A percentile compares a stretch with the other conserved stretches of the same genome.
These are phyloP conservation scores for Pachydiplax longipennis DNA, from an alignment of 2,888 invertebrate genomes.

Conservation along the genomic window DNA sequence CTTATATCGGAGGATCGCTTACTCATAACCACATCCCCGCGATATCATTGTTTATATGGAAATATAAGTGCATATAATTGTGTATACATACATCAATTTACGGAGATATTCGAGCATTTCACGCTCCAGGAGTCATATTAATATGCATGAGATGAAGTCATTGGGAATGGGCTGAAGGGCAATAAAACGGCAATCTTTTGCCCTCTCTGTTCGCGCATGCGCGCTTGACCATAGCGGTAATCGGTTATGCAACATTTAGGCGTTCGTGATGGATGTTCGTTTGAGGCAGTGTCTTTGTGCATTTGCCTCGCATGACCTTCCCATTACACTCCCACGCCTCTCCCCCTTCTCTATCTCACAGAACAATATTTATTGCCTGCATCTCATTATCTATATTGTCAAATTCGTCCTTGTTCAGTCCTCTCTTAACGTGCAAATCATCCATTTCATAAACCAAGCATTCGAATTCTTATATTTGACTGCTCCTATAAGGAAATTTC, in stretches of 20 bases:
- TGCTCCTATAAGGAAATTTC: too few species aligned
- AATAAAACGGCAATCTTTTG: background rate
- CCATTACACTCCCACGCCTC: background rate
- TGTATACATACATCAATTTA: background rate
- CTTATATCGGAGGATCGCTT: background rate
- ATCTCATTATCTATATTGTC: too few species aligned
- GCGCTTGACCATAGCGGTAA: background rate
- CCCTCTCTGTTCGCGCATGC: background rate
- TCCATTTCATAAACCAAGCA: too few species aligned
- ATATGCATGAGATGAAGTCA: background rate
- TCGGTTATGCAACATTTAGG: background rate
- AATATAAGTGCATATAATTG: background rate
- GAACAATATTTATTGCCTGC: too few species aligned
- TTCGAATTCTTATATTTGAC: too few species aligned
- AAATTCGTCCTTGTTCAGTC: too few species aligned
- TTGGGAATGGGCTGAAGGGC: background rate
- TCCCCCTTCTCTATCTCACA: background rate
- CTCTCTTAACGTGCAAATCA: too few species aligned
- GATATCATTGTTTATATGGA: conserved; percentile 1
- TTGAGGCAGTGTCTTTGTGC: background rate
- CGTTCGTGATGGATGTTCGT: background rate
- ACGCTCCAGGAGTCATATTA: background rate
- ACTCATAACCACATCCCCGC: background rate
- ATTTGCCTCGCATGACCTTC: background rate
- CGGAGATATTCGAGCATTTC: background rate